Evolutionary conservation across 1,140 invertebrate species (phyloP).

Genomic region (Saccostrea echinata): DNA sequence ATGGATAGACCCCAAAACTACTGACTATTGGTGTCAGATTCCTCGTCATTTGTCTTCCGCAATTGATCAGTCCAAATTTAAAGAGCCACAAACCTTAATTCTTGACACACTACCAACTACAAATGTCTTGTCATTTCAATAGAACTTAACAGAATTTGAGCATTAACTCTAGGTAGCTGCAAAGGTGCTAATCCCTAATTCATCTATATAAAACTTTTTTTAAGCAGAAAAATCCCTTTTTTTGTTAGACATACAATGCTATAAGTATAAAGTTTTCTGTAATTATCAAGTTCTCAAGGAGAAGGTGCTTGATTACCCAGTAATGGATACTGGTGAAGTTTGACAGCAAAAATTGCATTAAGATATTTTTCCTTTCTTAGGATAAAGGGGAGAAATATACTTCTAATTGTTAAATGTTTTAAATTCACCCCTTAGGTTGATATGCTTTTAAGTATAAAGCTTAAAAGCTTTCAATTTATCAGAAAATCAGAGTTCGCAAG

Average conservation of each 20-base stretch:
- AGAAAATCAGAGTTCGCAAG: background rate
- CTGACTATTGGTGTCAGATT: slow-evolving; percentile 22
- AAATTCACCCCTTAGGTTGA: background rate
- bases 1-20: slow-evolving; percentile 16
- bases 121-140: slow-evolving; percentile 27
- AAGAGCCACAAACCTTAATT: slow-evolving; percentile 12
- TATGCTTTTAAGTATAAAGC: background rate
- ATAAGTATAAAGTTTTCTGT: background rate
- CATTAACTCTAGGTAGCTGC: slow-evolving; percentile 6
- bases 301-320: background rate
- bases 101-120: slow-evolving; percentile 27
- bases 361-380: background rate
- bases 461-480: background rate
- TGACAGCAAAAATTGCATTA: background rate
- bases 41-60: background rate
- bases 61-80: slow-evolving; percentile 10
- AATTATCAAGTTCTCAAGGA: background rate
- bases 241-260: background rate
- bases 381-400: background rate
- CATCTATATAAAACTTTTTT: background rate
- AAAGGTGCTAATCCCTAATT: slow-evolving; percentile 23
- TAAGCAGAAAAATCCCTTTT: background rate
- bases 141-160: background rate
- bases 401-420: background rate
- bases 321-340: background rate